Evolutionary conservation across 2,113 vertebrate genomes (phyloP).

Genomic region (Strigops habroptila): DNA sequence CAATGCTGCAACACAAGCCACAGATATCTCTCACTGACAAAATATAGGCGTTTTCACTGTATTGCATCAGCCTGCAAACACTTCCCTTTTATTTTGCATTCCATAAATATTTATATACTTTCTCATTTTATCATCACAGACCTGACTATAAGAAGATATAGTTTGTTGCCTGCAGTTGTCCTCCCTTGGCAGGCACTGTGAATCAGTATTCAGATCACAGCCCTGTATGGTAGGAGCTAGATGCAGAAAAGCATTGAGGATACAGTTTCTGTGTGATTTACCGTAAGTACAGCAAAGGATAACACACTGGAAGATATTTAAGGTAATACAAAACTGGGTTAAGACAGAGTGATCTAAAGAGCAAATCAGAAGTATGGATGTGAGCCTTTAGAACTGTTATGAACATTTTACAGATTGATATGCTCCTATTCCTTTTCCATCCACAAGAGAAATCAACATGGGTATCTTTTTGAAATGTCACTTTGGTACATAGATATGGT

Average conservation of each 20-base stretch:
- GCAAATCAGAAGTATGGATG: background rate
- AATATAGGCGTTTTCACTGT: background rate
- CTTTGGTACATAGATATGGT: background rate
- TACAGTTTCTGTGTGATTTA: background rate
- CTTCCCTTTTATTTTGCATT: background rate
- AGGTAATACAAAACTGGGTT: background rate
- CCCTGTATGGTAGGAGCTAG: background rate
- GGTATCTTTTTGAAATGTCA: background rate
- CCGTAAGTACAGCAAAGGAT: background rate
- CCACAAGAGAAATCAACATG: background rate
- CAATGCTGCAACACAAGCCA: background rate
- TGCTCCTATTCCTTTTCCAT: background rate
- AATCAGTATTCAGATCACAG: background rate
- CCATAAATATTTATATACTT: background rate
- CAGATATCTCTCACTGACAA: background rate
- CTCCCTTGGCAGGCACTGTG: background rate
- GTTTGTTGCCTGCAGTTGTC: background rate
- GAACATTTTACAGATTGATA: background rate
- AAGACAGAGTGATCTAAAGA: background rate
- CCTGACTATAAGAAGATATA: background rate
- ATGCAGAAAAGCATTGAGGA: background rate
- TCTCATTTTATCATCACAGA: background rate
- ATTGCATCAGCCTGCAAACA: background rate
- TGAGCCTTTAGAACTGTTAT: background rate
- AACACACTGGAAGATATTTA: background rate